Evolutionary conservation across 2,888 invertebrate species (phyloP), one percentile per base, ranked within the genome.

Genomic region (Pardosa pseudoannulata): DNA sequence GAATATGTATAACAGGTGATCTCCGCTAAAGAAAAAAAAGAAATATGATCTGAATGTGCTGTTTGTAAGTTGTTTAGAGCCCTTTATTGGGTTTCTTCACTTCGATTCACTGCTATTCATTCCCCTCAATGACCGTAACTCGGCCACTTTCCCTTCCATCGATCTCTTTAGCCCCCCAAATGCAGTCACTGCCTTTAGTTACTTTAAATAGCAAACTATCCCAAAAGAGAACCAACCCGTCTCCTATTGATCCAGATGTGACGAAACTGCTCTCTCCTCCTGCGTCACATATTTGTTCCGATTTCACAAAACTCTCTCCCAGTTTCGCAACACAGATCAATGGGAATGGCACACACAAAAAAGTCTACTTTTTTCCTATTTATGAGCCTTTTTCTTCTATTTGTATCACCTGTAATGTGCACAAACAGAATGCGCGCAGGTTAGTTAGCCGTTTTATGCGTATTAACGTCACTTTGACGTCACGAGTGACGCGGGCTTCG

Each of bases 251-350:
- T 56, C 56, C 56, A 6, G 5, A 56, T 23, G 11, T 56, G 19
- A 56, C 56, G 56, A 56, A 56, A 56, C 56, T 23, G 7, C 16
- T 46, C 23, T 23, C 23, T 46, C 41, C 41, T 56, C 41, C 41
- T 56, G 56, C 56, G 56, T 56, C 56, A 56, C 23, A 6, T 56
- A 56, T 56, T 56, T 56, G 56, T 56, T 56, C 23, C 56, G 23
- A 56, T 16, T 56, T 23, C 23, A 5, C 19, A 19, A 56, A 56
- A 56, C 23, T 19, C 19, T 23, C 19, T 23, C 56, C 23, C 16
- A 7, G 6, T 36, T 23, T 56, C 19, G 23, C 19, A 56, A 56
- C n/a, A n/a, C n/a, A n/a, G 23, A 56, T 56, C 56, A 11, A 56
- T 56, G 19, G 23, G 11, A 23, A 23, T n/a, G n/a, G n/a, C n/a